Evolutionary conservation across 2,113 vertebrate species (phyloP).

Genomic region (Egretta garzetta): DNA sequence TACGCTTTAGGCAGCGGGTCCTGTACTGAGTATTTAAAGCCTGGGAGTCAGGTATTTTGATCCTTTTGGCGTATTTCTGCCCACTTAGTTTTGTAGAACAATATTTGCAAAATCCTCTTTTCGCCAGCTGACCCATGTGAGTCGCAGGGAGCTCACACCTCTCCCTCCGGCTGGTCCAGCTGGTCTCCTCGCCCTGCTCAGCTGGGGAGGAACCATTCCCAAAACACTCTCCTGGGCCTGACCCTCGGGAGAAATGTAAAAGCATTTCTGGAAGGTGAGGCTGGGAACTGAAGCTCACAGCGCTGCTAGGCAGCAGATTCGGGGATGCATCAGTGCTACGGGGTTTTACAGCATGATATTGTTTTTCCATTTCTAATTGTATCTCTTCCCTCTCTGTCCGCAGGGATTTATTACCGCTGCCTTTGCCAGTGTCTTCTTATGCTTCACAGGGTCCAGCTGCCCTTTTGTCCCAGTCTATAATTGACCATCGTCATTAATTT

Average conservation of each 20-base stretch:
- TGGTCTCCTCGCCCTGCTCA: not conserved
- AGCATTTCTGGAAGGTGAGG: not conserved
- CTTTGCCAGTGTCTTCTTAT: slow-evolving; percentile 51
- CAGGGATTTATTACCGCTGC: slow-evolving; percentile 54
- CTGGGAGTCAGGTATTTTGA: rapidly evolving
- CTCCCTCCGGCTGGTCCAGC: not conserved
- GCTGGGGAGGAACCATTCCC: not conserved
- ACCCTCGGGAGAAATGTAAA: not conserved
- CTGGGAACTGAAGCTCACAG: not conserved
- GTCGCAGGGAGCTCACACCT: not conserved
- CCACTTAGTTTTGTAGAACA: not conserved
- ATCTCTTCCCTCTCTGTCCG: slow-evolving; percentile 39
- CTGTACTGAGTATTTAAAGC: not conserved
- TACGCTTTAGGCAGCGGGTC: not conserved
- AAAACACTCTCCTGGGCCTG: not conserved
- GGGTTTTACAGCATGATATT: not conserved
- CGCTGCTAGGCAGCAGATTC: not conserved
- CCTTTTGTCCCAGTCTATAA: slow-evolving; percentile 63
- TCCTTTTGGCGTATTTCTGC: not conserved
- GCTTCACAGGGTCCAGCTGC: slow-evolving; percentile 64
- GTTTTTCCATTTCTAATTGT: slow-evolving; percentile 66
- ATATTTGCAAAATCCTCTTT: not conserved
- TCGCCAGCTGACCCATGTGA: not conserved
- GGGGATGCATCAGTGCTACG: not conserved
- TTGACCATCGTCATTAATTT: slow-evolving; percentile 52